Percentiles rank a stretch among this genome's conserved stretches.
Evolutionary conservation across 2,113 vertebrate species (phyloP).

Genomic region (Elephantulus edwardii): DNA sequence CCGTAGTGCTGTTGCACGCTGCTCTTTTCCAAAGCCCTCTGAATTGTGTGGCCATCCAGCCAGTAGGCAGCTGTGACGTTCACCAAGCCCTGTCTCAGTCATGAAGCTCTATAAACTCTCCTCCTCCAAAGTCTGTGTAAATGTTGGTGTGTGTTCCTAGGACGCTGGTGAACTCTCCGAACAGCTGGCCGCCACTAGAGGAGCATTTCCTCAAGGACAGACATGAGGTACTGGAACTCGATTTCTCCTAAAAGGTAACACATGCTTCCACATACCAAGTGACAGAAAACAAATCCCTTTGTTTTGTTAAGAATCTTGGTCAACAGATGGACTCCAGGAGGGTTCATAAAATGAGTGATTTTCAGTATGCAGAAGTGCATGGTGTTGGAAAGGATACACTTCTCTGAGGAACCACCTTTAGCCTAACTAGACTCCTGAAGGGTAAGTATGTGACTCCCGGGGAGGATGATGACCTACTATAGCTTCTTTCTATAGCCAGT

Average conservation of each 20-base stretch:
- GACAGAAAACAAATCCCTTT: not conserved
- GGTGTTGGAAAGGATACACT: not conserved
- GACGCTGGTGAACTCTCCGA: not conserved
- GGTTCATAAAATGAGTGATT: not conserved
- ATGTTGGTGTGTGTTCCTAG: not conserved
- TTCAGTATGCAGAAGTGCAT: not conserved
- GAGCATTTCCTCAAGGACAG: constrained; percentile 24
- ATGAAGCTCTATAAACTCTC: not conserved
- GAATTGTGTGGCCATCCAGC: constrained; percentile 18
- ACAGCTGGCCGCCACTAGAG: not conserved
- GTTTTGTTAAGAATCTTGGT: not conserved
- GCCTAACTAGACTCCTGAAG: constrained; percentile 11
- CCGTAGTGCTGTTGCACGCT: not conserved
- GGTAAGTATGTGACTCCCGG: not conserved
- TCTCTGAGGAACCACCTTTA: constrained; percentile 18
- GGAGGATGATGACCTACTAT: not conserved
- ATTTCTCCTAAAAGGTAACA: constrained; percentile 6
- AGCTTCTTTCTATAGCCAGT: constrained; percentile 8
- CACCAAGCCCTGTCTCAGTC: not conserved
- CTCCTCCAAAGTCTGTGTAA: not conserved
- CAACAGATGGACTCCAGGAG: not conserved
- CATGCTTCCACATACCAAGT: not conserved
- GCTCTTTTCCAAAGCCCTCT: not conserved
- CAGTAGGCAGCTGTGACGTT: constrained; percentile 16
- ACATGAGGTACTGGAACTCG: not conserved